Conservation (phyloP, 2,797 vertebrate genomes). For the Salmo trutta region DNA sequence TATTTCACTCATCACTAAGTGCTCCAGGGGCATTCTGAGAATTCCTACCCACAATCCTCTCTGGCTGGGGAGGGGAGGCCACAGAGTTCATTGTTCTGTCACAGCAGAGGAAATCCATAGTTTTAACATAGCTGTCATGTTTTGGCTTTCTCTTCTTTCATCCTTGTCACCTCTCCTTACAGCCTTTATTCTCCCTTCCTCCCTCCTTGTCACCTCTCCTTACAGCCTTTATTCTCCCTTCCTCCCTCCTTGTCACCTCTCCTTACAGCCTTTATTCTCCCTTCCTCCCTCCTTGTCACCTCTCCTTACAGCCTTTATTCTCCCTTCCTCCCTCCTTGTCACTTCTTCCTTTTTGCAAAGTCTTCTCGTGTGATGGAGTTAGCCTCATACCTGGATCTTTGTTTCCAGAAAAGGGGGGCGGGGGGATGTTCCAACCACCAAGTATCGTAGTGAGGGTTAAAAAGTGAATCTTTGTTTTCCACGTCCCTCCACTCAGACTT, state of each 20-base stretch:
- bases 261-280: background rate
- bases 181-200: background rate
- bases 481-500: slow-evolving; percentile 59
- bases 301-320: background rate
- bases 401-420: slow-evolving; percentile 32
- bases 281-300: background rate
- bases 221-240: background rate
- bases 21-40: slow-evolving; percentile 42
- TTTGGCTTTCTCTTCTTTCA: background rate
- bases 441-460: slow-evolving; percentile 51
- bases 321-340: background rate
- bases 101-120: slow-evolving; percentile 48
- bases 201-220: background rate
- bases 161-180: background rate
- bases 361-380: background rate
- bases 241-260: background rate
- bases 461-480: slow-evolving; percentile 76
- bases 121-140: slow-evolving; percentile 29
- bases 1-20: background rate
- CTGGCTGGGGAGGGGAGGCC: background rate
- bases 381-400: slow-evolving; percentile 31
- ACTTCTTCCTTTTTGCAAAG: background rate
- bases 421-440: background rate
- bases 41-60: slow-evolving; percentile 39
- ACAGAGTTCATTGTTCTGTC: slow-evolving; percentile 45